These are phyloP conservation scores for Saccopteryx bilineata DNA, from an alignment of 2,113 vertebrate species.

Conservation along the genomic window DNA sequence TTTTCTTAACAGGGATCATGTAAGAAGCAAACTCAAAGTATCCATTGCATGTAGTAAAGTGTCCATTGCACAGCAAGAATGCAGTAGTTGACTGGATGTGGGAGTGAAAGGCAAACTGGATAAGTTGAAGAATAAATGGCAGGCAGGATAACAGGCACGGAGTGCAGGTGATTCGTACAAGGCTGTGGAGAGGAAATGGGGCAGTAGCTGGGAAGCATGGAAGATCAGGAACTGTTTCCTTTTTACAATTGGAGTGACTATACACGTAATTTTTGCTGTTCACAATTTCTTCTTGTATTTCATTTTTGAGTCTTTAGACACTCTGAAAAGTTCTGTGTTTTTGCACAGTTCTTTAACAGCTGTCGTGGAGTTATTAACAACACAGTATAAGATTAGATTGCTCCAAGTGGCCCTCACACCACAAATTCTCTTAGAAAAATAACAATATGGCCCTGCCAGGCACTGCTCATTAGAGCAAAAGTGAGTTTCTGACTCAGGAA, in stretches of 20 bases:
- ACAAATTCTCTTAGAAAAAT: slow-evolving; percentile 33
- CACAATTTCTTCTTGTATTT: neutral
- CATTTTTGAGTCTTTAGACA: neutral
- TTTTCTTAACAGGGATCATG: neutral
- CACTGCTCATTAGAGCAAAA: neutral
- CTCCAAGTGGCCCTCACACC: neutral
- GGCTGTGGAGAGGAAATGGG: neutral
- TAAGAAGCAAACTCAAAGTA: neutral
- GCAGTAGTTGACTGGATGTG: neutral
- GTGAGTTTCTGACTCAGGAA: neutral
- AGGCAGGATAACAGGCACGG: neutral
- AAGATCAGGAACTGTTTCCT: neutral
- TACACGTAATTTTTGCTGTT: neutral
- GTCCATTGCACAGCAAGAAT: neutral
- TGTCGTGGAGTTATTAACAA: neutral
- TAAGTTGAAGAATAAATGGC: neutral
- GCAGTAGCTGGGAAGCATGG: neutral
- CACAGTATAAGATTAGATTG: neutral
- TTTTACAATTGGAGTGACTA: neutral
- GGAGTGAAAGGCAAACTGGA: neutral
- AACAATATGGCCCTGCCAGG: neutral
- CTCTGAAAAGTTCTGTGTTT: neutral
- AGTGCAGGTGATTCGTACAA: neutral
- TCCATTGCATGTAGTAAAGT: neutral
- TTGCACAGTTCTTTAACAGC: neutral